Evolutionary conservation across 2,888 invertebrate species (phyloP).

Genomic region (Pristionchus maxplancki): DNA sequence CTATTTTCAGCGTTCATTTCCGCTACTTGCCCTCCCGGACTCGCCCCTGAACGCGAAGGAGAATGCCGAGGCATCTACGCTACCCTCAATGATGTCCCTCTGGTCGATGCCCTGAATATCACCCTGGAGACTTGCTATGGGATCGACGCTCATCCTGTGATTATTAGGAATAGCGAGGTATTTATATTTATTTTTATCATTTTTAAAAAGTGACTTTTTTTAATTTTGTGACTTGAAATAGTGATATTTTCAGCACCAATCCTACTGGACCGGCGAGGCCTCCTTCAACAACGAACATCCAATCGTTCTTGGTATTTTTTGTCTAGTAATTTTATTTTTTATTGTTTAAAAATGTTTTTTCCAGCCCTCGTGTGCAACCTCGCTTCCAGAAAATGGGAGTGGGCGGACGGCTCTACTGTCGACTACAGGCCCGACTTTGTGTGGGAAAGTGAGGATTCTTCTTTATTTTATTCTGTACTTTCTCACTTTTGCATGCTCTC

Average conservation of each 20-base stretch:
- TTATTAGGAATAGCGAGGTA: background rate
- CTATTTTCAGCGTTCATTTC: background rate
- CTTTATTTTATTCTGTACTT: background rate
- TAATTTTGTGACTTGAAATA: no score
- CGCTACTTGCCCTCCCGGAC: background rate
- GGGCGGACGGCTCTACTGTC: background rate
- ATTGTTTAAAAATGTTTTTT: background rate
- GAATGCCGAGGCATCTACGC: background rate
- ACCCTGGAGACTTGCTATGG: background rate
- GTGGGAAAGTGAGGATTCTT: background rate
- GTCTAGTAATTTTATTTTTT: no score
- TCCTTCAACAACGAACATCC: background rate
- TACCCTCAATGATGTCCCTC: background rate
- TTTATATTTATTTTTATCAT: no score
- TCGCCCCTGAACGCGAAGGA: background rate
- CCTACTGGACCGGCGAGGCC: no score
- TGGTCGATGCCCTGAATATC: background rate
- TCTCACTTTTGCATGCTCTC: no score
- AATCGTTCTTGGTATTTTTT: background rate
- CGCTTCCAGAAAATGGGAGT: background rate
- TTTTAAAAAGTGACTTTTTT: no score
- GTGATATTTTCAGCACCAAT: no score
- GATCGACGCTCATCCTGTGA: background rate
- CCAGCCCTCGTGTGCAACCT: background rate
- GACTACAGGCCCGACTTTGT: background rate